Percentiles rank a stretch among this genome's conserved stretches.
These are phyloP conservation scores for Pluvianellus socialis DNA, from an alignment of 2,113 vertebrate genomes.

Conservation along the genomic window DNA sequence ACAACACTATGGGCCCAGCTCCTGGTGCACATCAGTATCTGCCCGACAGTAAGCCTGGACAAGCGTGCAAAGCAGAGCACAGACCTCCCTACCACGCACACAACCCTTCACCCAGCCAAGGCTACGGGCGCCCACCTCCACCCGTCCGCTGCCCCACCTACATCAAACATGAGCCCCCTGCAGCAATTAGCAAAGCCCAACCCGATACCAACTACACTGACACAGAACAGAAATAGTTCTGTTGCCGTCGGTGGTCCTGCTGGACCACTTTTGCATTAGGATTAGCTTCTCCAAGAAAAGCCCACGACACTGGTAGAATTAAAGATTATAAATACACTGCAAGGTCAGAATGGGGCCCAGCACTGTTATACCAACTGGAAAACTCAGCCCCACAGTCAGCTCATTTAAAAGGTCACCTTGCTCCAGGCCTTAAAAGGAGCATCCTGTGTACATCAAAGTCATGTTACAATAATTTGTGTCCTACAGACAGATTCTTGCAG, in stretches of 20 bases:
- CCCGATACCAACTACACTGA: fast-evolving
- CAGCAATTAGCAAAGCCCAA: neutral
- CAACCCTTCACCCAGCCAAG: neutral
- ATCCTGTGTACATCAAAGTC: neutral
- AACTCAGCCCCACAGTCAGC: neutral
- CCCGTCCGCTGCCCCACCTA: neutral
- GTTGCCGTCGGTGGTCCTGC: neutral
- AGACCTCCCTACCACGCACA: neutral
- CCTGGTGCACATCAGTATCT: neutral
- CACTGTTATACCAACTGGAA: neutral
- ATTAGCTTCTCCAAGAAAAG: neutral
- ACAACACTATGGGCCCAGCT: neutral
- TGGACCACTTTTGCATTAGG: neutral
- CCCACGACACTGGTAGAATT: neutral
- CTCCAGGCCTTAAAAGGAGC: neutral
- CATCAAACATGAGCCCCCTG: neutral
- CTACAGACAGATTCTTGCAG: neutral
- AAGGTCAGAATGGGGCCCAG: neutral
- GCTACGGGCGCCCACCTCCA: neutral
- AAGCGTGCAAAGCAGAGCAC: neutral
- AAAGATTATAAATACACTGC: neutral
- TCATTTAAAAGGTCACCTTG: conserved; percentile 16
- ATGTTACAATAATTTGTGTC: neutral
- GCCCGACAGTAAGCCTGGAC: neutral
- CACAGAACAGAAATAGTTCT: neutral